These are phyloP conservation scores for Polymixis lichenea DNA, from an alignment of 2,888 invertebrate species.

Conservation along the genomic window DNA sequence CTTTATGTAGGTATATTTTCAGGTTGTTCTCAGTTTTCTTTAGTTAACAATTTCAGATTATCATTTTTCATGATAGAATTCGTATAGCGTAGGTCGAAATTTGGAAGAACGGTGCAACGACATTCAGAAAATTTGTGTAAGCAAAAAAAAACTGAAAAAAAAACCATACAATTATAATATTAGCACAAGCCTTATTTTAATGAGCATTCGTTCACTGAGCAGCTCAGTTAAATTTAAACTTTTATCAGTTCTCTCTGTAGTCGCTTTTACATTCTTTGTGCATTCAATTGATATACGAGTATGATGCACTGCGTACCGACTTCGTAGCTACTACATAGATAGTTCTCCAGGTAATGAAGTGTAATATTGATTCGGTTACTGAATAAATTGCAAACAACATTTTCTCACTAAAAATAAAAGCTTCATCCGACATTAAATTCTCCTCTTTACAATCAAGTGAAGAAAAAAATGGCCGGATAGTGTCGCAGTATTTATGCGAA, in stretches of 20 bases:
- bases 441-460: conserved; percentile 10
- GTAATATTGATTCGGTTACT: not conserved
- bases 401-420: not conserved
- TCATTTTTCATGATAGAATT: not conserved
- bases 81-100: not conserved
- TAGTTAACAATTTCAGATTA: not conserved
- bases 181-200: not conserved
- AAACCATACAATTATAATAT: not conserved
- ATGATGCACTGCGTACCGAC: not conserved
- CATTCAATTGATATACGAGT: not conserved
- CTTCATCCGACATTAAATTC: conserved; percentile 8
- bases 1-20: not conserved
- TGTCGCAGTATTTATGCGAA: conserved; percentile 49
- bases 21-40: conserved; percentile 21
- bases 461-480: conserved; percentile 1
- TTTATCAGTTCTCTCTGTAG: not conserved
- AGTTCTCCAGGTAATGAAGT: not conserved
- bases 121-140: not conserved
- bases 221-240: too few species aligned
- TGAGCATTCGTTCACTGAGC: too few species aligned
- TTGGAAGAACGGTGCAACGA: not conserved
- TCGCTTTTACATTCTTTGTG: conserved; percentile 6
- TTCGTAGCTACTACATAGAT: not conserved
- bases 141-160: not conserved
- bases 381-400: not conserved